Evolutionary conservation across 1,140 invertebrate species (phyloP).

Genomic region (Drosophila jambulina): DNA sequence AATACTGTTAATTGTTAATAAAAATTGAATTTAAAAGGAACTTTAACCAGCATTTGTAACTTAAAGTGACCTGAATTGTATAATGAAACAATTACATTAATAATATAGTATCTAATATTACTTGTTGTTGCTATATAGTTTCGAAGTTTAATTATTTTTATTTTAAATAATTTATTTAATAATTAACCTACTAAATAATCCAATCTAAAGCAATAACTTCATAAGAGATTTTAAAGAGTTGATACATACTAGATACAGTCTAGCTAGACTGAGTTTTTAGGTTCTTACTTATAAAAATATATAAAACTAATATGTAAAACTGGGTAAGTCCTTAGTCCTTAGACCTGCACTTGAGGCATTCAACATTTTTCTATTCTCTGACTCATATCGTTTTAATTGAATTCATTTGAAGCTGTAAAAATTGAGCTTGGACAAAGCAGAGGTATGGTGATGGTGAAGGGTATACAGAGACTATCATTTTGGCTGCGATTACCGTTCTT

Average conservation of each 20-base stretch:
- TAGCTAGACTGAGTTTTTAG: no score
- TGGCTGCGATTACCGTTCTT: slow-evolving; percentile 4
- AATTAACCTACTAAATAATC: no score
- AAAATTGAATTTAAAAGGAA: neutral
- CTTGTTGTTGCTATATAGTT: neutral
- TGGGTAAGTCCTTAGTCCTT: neutral
- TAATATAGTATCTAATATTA: neutral
- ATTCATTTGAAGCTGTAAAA: no score
- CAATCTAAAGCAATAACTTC: neutral
- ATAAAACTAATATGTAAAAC: neutral
- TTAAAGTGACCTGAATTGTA: neutral
- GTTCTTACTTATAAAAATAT: neutral
- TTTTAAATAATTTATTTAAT: no score
- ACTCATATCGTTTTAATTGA: neutral
- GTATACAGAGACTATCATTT: neutral
- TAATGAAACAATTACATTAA: neutral
- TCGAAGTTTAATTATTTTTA: neutral
- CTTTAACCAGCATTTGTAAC: neutral
- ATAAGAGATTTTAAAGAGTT: neutral
- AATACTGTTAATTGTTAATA: neutral
- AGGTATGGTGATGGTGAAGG: neutral
- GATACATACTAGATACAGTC: neutral
- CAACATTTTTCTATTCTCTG: neutral
- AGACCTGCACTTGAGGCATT: neutral
- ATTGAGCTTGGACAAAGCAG: neutral